These are phyloP conservation scores for Tribolium castaneum DNA, from an alignment of 1,140 invertebrate genomes.

Conservation along the genomic window DNA sequence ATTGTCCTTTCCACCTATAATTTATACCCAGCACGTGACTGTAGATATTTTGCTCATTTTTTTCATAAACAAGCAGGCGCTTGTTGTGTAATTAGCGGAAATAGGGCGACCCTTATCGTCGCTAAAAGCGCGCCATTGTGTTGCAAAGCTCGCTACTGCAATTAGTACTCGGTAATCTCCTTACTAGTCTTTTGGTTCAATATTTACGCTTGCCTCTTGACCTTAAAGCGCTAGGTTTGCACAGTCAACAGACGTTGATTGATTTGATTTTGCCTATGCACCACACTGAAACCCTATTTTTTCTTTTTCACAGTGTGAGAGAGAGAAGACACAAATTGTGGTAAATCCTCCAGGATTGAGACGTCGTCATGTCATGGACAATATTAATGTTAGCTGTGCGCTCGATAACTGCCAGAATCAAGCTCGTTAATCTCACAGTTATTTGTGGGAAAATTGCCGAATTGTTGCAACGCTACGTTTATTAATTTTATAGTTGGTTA, in stretches of 20 bases:
- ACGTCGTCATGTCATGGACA: not conserved
- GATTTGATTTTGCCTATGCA: not conserved
- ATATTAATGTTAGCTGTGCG: not conserved
- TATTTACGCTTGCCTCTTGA: constrained; percentile 8
- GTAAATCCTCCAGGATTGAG: not conserved
- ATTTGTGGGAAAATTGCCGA: too few relatives aligned
- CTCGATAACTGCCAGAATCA: not conserved
- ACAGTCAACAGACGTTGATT: not conserved
- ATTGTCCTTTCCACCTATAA: not conserved
- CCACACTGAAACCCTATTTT: too few relatives aligned
- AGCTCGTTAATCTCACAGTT: too few relatives aligned
- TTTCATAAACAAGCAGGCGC: not conserved
- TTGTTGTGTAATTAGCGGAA: constrained; percentile 26
- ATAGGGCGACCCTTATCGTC: constrained; percentile 8
- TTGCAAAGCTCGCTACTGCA: constrained; percentile 16
- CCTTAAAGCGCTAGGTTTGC: not conserved
- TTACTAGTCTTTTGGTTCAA: constrained; percentile 26
- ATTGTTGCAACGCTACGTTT: too few relatives aligned
- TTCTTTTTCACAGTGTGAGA: too few relatives aligned
- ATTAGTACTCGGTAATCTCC: constrained; percentile 29
- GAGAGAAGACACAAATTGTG: not conserved
- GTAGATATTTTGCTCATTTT: not conserved
- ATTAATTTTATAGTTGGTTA: too few relatives aligned
- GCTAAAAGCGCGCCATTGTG: constrained; percentile 23
- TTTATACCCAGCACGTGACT: not conserved